Conservation (phyloP, 2,113 vertebrate genomes). For the Alectura lathami region DNA sequence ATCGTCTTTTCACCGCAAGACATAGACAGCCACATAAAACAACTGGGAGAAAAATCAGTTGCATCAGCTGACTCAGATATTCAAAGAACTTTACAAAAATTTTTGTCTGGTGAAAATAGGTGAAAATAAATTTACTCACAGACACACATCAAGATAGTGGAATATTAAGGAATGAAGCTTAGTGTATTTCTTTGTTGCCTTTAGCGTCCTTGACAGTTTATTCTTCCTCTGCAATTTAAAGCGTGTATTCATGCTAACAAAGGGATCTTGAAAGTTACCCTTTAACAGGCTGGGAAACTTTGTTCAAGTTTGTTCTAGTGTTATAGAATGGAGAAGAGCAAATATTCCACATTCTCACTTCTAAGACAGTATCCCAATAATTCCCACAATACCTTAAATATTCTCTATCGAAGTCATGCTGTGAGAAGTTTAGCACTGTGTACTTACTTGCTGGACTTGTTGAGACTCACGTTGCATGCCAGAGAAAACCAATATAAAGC, state of each 20-base stretch:
- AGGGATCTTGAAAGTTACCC: neutral
- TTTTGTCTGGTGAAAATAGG: neutral
- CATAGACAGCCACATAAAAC: neutral
- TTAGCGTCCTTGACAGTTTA: neutral
- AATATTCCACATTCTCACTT: neutral
- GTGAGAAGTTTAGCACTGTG: too few relatives aligned
- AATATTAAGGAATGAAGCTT: neutral
- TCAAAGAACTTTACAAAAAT: neutral
- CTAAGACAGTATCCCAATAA: too few relatives aligned
- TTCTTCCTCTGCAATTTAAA: neutral
- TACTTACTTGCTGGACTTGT: too few relatives aligned
- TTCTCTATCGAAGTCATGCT: neutral
- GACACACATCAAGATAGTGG: neutral
- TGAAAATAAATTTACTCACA: neutral
- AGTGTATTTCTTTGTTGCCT: neutral
- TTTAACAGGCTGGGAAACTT: neutral
- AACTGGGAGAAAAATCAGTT: neutral
- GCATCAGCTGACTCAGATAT: neutral
- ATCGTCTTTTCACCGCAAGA: neutral
- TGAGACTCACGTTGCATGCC: too few relatives aligned
- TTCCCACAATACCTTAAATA: neutral
- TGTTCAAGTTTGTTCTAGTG: neutral
- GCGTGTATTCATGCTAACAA: neutral
- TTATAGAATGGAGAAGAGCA: neutral
- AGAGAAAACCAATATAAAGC: too few relatives aligned